Base-by-base conservation (phyloP, 2,797 vertebrate species). In the Eupleurogrammus muticus region DNA sequence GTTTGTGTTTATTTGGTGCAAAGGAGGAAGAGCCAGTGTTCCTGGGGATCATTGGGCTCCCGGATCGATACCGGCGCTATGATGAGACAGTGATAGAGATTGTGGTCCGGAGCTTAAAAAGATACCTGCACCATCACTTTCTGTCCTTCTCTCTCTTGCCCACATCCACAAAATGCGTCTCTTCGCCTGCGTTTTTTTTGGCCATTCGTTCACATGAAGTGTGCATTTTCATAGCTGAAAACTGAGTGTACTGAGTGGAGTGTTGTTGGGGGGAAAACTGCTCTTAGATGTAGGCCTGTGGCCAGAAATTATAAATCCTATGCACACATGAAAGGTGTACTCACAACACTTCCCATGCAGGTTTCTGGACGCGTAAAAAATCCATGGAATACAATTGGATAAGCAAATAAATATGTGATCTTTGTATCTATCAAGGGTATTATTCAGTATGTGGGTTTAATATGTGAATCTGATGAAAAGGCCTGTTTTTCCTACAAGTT, bases 31-130 rank as follows among this genome's bases (percentile, higher is more conserved):
- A 83, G 80, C 74, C 70, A 63, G 80, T 68, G 79, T 86, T 86
- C 77, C 79, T 2, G 36, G 80, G 80, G 81, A 85, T 87, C 86
- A 82, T 56, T 84, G 88, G 84, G 77, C 80, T 88, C 78, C 75
- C 28, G 64, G 86, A 92, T 92, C 90, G 81, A 91, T 91, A 87
- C 75, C 32, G 80, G 60, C 68, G 81, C 84, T 85, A 89, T 86
- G 88, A 91, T 91, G 88, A 88, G 88, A 90, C 89, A 89, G 77
- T 90, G 90, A 90, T 88, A 89, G 83, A 91, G 85, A 85, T 86
- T 88, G 85, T 80, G 87, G 85, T 89, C 80, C 44, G 66, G 56
- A 78, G 84, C 87, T 80, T 80, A 81, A 75, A 36, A 75, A 83
- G 83, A 87, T 79, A 83, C 80, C 70, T 77, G 56, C 70, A 65